These are phyloP conservation scores for Nebria ingens DNA, from an alignment of 1,140 invertebrate genomes.

Conservation along the genomic window DNA sequence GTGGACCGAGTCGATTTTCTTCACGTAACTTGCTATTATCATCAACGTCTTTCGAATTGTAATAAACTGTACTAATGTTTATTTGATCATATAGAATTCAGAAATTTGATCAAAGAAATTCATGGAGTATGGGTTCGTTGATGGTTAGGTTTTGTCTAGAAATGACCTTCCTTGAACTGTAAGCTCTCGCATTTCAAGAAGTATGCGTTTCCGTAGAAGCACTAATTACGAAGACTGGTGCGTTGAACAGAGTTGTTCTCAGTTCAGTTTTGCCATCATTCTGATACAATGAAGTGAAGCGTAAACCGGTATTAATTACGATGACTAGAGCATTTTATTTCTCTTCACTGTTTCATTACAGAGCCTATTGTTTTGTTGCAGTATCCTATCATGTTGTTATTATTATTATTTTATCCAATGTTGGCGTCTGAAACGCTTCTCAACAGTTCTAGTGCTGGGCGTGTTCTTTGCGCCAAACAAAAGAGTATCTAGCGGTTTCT, in stretches of 20 bases:
- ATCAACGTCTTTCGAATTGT: no score
- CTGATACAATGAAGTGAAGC: constrained; percentile 17
- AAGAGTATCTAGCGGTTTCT: background rate
- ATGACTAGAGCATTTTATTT: constrained; percentile 17
- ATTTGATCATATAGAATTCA: no score
- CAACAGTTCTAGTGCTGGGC: no score
- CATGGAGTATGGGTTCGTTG: no score
- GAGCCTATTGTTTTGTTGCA: background rate
- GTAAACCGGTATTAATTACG: constrained; percentile 19
- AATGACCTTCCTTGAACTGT: background rate
- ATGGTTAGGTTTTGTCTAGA: no score
- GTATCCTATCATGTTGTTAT: constrained; percentile 7
- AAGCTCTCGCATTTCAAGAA: background rate
- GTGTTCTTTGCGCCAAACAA: no score
- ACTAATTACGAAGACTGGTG: background rate
- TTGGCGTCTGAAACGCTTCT: no score
- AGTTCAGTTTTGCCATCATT: constrained; percentile 2
- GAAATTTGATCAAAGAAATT: no score
- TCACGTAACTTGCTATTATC: no score
- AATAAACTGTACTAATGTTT: no score
- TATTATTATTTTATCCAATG: constrained; percentile 6
- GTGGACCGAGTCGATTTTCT: no score
- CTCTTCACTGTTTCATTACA: constrained; percentile 4
- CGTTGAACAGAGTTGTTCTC: background rate
- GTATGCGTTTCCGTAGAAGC: background rate